Evolutionary conservation across 2,113 vertebrate genomes (phyloP).

Genomic region (Puma concolor): DNA sequence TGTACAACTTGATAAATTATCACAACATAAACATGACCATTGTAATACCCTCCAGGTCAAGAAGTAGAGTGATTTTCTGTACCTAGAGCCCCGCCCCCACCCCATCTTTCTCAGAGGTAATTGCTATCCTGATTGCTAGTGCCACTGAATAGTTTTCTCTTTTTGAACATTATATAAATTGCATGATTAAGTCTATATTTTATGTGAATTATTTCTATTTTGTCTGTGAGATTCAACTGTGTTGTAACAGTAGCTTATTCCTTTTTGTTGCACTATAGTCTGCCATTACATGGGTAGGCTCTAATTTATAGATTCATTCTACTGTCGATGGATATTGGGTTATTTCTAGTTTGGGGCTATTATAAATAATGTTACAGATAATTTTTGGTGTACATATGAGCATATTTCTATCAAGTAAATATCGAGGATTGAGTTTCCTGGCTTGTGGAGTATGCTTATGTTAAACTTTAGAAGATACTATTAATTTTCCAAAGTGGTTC

Average conservation of each 20-base stretch:
- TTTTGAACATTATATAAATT: conserved; percentile 24
- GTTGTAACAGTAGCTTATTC: neutral
- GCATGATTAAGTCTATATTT: neutral
- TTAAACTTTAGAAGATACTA: conserved; percentile 20
- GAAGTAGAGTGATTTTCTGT: neutral
- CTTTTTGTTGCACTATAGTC: neutral
- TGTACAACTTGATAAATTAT: neutral
- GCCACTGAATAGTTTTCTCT: neutral
- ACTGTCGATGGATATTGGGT: neutral
- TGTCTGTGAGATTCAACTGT: conserved; percentile 9
- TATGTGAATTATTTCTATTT: conserved; percentile 5
- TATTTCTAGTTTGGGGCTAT: neutral
- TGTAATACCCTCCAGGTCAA: neutral
- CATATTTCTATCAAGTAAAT: neutral
- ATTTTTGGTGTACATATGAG: neutral
- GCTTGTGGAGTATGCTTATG: neutral
- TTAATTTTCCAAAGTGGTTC: conserved; percentile 2
- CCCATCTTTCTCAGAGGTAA: neutral
- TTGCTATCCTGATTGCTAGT: neutral
- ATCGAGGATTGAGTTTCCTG: neutral
- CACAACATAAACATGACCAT: neutral
- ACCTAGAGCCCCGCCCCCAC: neutral
- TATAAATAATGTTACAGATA: conserved; percentile 10
- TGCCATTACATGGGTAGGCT: neutral
- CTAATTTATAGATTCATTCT: neutral